Base-by-base conservation (phyloP, 2,113 vertebrate species). In the Nansenia antarctica region DNA sequence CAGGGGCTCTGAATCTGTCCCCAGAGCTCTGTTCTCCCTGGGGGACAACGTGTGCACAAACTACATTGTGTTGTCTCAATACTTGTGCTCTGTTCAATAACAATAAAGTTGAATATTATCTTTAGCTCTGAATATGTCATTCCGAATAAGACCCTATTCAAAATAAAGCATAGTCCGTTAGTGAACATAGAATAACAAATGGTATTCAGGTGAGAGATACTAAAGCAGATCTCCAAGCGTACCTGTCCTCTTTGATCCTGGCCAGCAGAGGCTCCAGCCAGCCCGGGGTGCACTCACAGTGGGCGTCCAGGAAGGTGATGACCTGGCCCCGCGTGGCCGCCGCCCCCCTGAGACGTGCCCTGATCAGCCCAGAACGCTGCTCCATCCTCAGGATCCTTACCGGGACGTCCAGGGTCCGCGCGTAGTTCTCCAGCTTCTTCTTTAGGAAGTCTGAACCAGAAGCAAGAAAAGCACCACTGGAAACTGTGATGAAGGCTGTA, bases 241-340 rank as follows among this genome's bases (percentile, higher is more conserved):
- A 93, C 93, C 92, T 86, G 87, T 93, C 91, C 69, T 99, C 95
- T 86, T 93, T 95, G 79, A 99, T 96, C 63, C 97, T 90, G 0
- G 95, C 93, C 87, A 99, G 90, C 73, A 99, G 90, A 0, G 98
- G 97, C 80, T 99, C 98, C 24, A 99, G 87, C 98, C 98, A 99
- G 55, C 98, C 97, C 35, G 87, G 59, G 0, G 97, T 99, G 74
- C 96, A 98, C 86, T 99, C 98, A 24, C 98, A 99, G 90, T 99
- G 98, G 24, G 98, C 97, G 0, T 99, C 98, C 47, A 99, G 90
- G 84, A 99, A 99, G 0, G 97, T 99, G 77, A 99, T 94, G 69
- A 99, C 95, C 89, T 96, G 95, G 37, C 96, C 98, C 58, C 63
- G 88, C 0, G 98, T 93, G 35, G 95, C 94, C 0, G 97, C 96